Conservation (phyloP, 2,113 vertebrate genomes). For the Gallinago undulata region DNA sequence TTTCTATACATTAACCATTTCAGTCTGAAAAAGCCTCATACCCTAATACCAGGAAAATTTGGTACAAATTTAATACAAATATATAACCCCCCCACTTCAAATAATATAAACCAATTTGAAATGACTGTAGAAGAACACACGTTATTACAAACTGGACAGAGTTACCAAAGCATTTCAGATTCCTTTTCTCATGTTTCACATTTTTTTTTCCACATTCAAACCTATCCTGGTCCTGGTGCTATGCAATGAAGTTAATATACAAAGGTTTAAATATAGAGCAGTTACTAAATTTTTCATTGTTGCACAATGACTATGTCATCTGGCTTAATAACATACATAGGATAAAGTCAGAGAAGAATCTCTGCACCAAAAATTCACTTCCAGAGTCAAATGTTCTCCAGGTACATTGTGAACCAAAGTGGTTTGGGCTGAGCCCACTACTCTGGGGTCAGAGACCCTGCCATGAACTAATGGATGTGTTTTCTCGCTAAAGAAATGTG, state of each 20-base stretch:
- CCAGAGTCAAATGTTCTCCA: not conserved
- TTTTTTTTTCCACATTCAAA: not conserved
- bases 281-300: slow-evolving; percentile 30
- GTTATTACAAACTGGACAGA: not conserved
- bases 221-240: not conserved
- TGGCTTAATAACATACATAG: not conserved
- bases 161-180: not conserved
- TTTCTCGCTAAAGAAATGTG: not conserved
- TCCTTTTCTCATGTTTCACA: not conserved
- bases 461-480: not conserved
- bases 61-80: not conserved
- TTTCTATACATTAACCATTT: not conserved
- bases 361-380: not conserved
- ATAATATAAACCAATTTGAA: not conserved
- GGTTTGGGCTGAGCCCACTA: not conserved
- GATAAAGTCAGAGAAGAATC: not conserved
- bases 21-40: not conserved
- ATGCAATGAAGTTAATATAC: slow-evolving; percentile 27
- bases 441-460: not conserved
- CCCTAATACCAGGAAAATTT: not conserved
- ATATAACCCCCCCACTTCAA: not conserved
- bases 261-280: slow-evolving; percentile 45
- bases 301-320: slow-evolving; percentile 26
- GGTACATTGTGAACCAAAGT: not conserved
- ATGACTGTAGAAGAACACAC: not conserved